phyloP scores from a whole-genome alignment of 2,113 vertebrate species.

The Odocoileus virginianus region DNA sequence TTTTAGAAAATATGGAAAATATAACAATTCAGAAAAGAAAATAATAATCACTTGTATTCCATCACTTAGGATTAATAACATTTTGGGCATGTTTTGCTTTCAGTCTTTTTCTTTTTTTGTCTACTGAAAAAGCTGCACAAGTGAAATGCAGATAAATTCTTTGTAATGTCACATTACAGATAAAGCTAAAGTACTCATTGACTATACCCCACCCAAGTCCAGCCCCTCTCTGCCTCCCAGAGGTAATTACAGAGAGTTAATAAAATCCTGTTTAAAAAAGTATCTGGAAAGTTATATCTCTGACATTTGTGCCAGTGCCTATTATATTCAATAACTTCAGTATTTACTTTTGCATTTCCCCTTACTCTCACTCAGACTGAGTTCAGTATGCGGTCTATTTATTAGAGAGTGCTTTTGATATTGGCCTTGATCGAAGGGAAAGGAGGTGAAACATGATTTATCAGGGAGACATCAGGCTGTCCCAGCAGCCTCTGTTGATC shows the following conservation, averaged over 20 bases:
- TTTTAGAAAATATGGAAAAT: background rate
- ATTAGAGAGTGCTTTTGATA: background rate
- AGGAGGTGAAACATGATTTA: background rate
- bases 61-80: background rate
- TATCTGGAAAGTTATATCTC: background rate
- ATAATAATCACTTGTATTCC: background rate
- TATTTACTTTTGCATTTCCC: background rate
- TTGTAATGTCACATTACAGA: background rate
- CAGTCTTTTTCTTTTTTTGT: background rate
- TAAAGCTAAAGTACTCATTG: background rate
- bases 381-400: background rate
- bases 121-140: background rate
- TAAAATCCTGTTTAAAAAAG: background rate
- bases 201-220: background rate
- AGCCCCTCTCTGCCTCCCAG: background rate
- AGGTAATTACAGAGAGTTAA: background rate
- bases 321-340: background rate
- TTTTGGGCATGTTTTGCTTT: constrained; percentile 5
- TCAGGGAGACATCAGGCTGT: background rate
- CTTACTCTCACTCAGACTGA: background rate
- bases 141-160: background rate
- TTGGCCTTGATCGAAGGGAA: background rate
- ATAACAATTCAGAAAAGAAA: background rate
- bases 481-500: background rate
- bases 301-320: background rate